phyloP scores from a whole-genome alignment of 2,888 invertebrate genomes.

The Microlaimidae sp. region DNA sequence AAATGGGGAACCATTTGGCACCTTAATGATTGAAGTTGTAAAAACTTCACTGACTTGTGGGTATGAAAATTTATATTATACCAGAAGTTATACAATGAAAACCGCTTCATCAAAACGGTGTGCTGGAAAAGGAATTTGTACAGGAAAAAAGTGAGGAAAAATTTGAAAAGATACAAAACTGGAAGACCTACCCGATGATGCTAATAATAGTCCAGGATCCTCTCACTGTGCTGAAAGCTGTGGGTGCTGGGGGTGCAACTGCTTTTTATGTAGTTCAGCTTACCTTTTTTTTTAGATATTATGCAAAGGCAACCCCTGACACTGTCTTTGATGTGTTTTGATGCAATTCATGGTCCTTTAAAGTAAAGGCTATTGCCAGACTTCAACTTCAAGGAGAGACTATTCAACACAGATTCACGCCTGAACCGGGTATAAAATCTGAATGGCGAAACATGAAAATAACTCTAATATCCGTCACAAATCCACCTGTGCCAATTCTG shows the following conservation, averaged over 20 bases:
- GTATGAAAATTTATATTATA: background rate
- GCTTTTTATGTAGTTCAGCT: background rate
- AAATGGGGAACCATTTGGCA: no score
- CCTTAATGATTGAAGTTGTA: background rate
- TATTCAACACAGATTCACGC: background rate
- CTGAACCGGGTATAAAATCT: background rate
- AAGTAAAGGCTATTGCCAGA: background rate
- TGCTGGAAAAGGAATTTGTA: background rate
- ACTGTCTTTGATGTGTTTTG: conserved; percentile 6
- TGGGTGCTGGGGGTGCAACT: background rate
- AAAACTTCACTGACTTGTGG: background rate
- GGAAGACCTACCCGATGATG: background rate
- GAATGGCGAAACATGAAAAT: background rate
- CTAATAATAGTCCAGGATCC: background rate
- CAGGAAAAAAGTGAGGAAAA: background rate
- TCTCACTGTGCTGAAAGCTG: background rate
- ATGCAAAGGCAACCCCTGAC: background rate
- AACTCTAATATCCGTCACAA: conserved; percentile 2
- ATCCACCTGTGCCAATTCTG: conserved; percentile 2
- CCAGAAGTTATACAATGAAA: no score
- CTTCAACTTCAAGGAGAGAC: background rate
- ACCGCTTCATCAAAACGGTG: background rate
- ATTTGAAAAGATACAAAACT: background rate
- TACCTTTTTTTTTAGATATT: background rate
- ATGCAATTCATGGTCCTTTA: background rate